A percentile compares a stretch with the other conserved stretches of the same genome.
These are phyloP conservation scores for Coryphaenoides rupestris DNA, from an alignment of 2,113 vertebrate species.

Conservation along the genomic window DNA sequence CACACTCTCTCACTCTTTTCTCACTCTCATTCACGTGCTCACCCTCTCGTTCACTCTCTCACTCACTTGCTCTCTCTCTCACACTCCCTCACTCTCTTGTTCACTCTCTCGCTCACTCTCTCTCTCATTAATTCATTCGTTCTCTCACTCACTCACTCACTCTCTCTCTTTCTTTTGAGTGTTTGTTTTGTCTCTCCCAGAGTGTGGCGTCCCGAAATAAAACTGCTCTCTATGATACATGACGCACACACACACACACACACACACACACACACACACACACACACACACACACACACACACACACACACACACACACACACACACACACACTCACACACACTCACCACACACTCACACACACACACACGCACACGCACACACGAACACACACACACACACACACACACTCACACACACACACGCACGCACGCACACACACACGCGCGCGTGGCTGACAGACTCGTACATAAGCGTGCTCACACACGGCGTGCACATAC, in stretches of 20 bases:
- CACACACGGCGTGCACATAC: not conserved
- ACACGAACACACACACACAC: too few relatives aligned
- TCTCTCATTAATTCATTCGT: too few relatives aligned
- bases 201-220: conserved; percentile 63
- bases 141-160: not conserved
- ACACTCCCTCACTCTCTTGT: too few relatives aligned
- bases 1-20: not conserved
- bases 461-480: not conserved
- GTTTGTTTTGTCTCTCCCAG: conserved; percentile 27
- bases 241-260: not conserved
- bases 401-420: too few relatives aligned
- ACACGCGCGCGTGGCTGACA: not conserved
- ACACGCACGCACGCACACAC: not conserved
- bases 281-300: not conserved
- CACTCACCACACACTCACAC: too few relatives aligned
- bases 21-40: not conserved
- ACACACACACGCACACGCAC: too few relatives aligned
- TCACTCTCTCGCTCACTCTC: not conserved
- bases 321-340: too few relatives aligned
- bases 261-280: not conserved
- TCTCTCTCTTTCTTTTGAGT: too few relatives aligned
- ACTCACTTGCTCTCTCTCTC: too few relatives aligned
- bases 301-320: not conserved
- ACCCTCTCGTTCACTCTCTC: too few relatives aligned
- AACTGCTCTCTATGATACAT: conserved; percentile 5